Evolutionary conservation across 2,888 invertebrate species (phyloP), one percentile per base, ranked within the genome.

Genomic region (Cryptosula pallasiana): DNA sequence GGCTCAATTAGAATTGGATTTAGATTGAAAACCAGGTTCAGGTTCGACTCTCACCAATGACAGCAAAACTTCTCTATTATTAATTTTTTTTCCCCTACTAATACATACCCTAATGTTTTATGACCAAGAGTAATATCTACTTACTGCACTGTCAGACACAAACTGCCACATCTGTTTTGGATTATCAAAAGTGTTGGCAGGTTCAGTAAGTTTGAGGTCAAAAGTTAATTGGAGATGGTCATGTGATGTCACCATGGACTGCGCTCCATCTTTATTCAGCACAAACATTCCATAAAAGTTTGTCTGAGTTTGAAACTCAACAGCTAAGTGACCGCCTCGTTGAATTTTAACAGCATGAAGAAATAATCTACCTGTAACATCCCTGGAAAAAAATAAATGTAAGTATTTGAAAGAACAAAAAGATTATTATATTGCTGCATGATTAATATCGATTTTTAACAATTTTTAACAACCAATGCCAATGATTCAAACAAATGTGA

Each of bases 131-230:
- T n/a, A n/a, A n/a, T n/a, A n/a, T 32, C 23, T 23, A 80, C 81
- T 79, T 77, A 84, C 85, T 35, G 84, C 81, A 72, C 78, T 78
- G 72, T 82, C 80, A 2, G 85, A 84, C 13, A 79, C 77, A 75
- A 84, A 82, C 69, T 80, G 77, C 85, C 85, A 85, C 25, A 78
- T 75, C 74, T 85, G 85, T 71, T 80, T 77, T 3, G 84, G 80
- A 71, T 82, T 80, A 2, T 81, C 79, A 77, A 78, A 83, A 0
- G 82, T 81, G 9, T 81, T 79, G 55, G 83, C 81, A 73, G 79
- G 79, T 13, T 79, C 72, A n/a, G 81, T 71, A 1, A 83, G 76
- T 32, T 77, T 76, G 74, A 84, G 76, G 29, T 78, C 77, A 71
- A 84, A 83, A 32, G 78, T 80, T 72, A 84, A 72, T 25, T 79